Evolutionary conservation across 1,140 invertebrate species (phyloP).

Genomic region (Bombus ignitus): DNA sequence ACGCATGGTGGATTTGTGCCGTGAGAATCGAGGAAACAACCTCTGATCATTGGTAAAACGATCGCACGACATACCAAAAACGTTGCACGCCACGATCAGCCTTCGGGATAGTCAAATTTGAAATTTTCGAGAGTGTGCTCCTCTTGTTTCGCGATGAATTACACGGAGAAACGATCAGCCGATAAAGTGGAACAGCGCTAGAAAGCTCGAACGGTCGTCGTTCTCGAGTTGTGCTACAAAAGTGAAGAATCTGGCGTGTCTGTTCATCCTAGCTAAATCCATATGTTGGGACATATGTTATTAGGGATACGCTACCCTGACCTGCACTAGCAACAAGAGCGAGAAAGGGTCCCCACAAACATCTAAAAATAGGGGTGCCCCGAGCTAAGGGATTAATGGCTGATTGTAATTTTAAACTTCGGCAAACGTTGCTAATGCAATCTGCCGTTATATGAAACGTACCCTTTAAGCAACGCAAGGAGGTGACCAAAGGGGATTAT

Average conservation of each 20-base stretch:
- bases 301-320: slow-evolving; percentile 59
- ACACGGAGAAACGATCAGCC: too few species aligned
- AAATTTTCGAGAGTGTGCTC: background rate
- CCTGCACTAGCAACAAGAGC: slow-evolving; percentile 52
- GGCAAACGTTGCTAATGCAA: slow-evolving; percentile 62
- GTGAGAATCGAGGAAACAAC: slow-evolving; percentile 30
- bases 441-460: slow-evolving; percentile 43
- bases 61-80: background rate
- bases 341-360: slow-evolving; percentile 27
- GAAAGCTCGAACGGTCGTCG: background rate
- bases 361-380: slow-evolving; percentile 64
- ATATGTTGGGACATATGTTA: slow-evolving; percentile 64
- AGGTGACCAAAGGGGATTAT: slow-evolving; percentile 18
- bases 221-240: background rate
- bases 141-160: background rate
- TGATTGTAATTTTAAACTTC: slow-evolving; percentile 63
- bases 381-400: slow-evolving; percentile 59
- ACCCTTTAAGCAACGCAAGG: slow-evolving; percentile 17
- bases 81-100: background rate
- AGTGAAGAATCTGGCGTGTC: slow-evolving; percentile 35
- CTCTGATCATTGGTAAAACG: background rate
- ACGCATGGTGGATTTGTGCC: background rate
- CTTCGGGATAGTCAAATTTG: background rate
- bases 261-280: slow-evolving; percentile 41
- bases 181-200: slow-evolving; percentile 13